A percentile compares a stretch with the other conserved stretches of the same genome.
Conservation (phyloP, 2,113 vertebrate genomes). For the Chloropsis cyanopogon region DNA sequence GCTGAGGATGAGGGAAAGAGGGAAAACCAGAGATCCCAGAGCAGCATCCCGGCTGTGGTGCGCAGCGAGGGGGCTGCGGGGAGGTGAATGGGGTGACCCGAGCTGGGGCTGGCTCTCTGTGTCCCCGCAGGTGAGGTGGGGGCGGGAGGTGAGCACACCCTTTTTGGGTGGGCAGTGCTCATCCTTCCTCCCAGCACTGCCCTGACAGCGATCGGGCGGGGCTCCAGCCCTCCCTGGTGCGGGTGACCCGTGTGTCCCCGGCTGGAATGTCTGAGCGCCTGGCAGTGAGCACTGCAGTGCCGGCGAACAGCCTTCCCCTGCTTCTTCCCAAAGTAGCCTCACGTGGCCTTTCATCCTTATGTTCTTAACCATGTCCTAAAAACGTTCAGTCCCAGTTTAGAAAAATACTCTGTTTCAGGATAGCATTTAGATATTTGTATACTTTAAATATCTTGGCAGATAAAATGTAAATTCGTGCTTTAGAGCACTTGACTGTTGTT, state of each 20-base stretch:
- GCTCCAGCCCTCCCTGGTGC: background rate
- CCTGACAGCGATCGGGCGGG: rapidly evolving
- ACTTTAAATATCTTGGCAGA: background rate
- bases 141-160: rapidly evolving
- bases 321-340: background rate
- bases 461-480: background rate
- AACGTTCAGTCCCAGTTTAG: background rate
- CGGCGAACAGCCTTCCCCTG: background rate
- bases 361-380: background rate
- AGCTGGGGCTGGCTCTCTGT: background rate
- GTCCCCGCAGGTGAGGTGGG: rapidly evolving
- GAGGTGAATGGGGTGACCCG: rapidly evolving
- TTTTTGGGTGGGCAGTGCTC: rapidly evolving
- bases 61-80: rapidly evolving
- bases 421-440: background rate
- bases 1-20: background rate
- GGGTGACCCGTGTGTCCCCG: background rate
- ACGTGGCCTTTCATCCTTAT: rapidly evolving
- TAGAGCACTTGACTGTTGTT: background rate
- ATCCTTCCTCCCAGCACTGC: rapidly evolving
- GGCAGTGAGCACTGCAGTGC: rapidly evolving
- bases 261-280: rapidly evolving
- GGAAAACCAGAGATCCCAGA: rapidly evolving
- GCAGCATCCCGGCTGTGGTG: background rate
- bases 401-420: background rate